Conservation (phyloP, 1,140 invertebrate species). For the Aethina tumida region DNA sequence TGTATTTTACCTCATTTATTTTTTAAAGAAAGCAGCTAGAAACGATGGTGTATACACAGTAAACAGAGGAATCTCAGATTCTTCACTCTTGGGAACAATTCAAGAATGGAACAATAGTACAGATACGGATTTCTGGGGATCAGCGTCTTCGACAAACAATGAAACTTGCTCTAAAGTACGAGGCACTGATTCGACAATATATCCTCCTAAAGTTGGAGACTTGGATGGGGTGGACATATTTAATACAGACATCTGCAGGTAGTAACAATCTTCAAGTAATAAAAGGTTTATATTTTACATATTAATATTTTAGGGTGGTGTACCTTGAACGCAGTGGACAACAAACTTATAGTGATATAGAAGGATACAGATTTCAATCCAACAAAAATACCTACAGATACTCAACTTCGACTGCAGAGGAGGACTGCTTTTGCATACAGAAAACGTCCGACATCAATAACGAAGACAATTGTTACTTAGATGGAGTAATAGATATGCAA, state of each 20-base stretch:
- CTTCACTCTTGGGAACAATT: conserved; percentile 42
- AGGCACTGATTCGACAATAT: conserved; percentile 48
- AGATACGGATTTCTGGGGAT: conserved; percentile 34
- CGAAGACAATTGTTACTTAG: conserved; percentile 19
- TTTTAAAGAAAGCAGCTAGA: conserved; percentile 43
- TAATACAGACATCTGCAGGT: conserved; percentile 51
- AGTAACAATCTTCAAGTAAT: too few species aligned
- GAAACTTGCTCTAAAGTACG: conserved; percentile 43
- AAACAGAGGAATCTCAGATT: conserved; percentile 39
- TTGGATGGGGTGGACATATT: conserved; percentile 42
- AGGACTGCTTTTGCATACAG: conserved; percentile 26
- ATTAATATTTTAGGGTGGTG: too few species aligned
- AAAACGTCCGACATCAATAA: conserved; percentile 15
- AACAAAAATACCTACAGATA: conserved; percentile 11
- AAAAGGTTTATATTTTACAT: too few species aligned
- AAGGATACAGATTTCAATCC: conserved; percentile 17
- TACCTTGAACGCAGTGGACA: too few species aligned
- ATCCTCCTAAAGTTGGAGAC: conserved; percentile 41
- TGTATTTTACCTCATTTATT: not conserved
- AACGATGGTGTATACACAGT: conserved; percentile 43
- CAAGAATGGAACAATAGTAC: conserved; percentile 40
- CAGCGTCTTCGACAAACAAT: conserved; percentile 12
- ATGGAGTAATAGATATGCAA: conserved; percentile 24
- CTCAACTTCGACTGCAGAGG: conserved; percentile 7
- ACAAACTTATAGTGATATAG: conserved; percentile 21